Evolutionary conservation across 2,888 invertebrate species (phyloP).

Genomic region (Patella ulyssiponensis): DNA sequence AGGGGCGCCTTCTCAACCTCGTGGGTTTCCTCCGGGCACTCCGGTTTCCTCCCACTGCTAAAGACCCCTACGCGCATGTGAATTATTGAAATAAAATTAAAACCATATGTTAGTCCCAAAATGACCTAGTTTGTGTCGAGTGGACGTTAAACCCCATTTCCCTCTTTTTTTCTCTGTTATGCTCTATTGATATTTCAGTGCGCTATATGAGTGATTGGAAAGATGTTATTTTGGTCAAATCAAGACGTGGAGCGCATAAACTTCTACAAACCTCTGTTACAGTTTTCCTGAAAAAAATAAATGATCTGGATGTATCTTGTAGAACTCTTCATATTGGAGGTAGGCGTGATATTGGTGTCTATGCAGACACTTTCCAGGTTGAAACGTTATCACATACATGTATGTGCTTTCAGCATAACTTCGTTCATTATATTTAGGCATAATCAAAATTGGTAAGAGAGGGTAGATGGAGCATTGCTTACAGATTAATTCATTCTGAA

Average conservation of each 20-base stretch:
- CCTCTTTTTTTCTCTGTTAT: too few species aligned
- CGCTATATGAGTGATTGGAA: background rate
- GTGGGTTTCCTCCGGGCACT: too few species aligned
- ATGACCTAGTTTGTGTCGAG: too few species aligned
- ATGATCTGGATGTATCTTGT: background rate
- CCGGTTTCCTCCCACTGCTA: too few species aligned
- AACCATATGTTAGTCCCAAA: too few species aligned
- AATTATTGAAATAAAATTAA: too few species aligned
- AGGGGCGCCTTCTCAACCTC: too few species aligned
- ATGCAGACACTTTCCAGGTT: background rate
- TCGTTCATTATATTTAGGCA: too few species aligned
- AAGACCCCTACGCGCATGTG: too few species aligned
- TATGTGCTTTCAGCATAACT: background rate
- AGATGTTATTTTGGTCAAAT: conserved; percentile 2
- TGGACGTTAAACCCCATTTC: background rate
- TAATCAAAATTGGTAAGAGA: too few species aligned
- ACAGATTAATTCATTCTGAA: too few species aligned
- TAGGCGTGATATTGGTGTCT: background rate
- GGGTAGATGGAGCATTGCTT: too few species aligned
- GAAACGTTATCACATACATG: background rate
- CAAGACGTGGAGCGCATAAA: background rate
- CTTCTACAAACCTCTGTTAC: conserved; percentile 4
- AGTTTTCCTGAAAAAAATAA: background rate
- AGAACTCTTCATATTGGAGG: conserved; percentile 12
- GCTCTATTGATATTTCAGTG: background rate